A percentile compares a stretch with the other conserved stretches of the same genome.
These are phyloP conservation scores for Ennomos quercinarius DNA, from an alignment of 2,888 invertebrate genomes.

Conservation along the genomic window DNA sequence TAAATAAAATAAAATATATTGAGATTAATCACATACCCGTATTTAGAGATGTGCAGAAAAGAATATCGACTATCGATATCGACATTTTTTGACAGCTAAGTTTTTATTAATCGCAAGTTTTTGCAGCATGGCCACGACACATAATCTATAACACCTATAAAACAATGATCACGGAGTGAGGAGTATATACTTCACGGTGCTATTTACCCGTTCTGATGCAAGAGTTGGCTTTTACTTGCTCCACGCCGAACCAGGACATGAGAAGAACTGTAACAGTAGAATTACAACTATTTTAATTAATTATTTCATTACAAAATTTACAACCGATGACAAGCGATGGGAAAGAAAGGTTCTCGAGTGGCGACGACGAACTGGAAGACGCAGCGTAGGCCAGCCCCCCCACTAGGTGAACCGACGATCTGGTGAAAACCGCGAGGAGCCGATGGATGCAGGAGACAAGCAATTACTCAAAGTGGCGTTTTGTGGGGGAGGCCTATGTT, in stretches of 20 bases:
- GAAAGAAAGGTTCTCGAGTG: too few relatives aligned
- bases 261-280: slow-evolving; percentile 76
- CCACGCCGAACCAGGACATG: slow-evolving; percentile 84
- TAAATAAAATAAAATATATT: too few relatives aligned
- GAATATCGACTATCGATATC: slow-evolving; percentile 16
- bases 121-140: slow-evolving; percentile 51
- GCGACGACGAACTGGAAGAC: too few relatives aligned
- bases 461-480: too few relatives aligned
- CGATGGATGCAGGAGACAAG: too few relatives aligned
- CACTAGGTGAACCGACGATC: too few relatives aligned
- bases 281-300: neutral
- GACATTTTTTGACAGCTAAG: neutral
- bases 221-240: slow-evolving; percentile 79
- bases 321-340: too few relatives aligned
- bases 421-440: too few relatives aligned
- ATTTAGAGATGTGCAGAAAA: slow-evolving; percentile 4
- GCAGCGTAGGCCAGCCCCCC: too few relatives aligned
- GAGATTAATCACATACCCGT: neutral
- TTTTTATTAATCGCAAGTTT: slow-evolving; percentile 30
- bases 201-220: slow-evolving; percentile 83
- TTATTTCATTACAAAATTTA: too few relatives aligned
- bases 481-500: too few relatives aligned
- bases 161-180: slow-evolving; percentile 17
- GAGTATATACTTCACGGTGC: slow-evolving; percentile 29
- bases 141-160: slow-evolving; percentile 51